Percentiles rank a stretch among this genome's conserved stretches.
phyloP scores from a whole-genome alignment of 2,113 vertebrate species.

The Neodon shergylaensis region DNA sequence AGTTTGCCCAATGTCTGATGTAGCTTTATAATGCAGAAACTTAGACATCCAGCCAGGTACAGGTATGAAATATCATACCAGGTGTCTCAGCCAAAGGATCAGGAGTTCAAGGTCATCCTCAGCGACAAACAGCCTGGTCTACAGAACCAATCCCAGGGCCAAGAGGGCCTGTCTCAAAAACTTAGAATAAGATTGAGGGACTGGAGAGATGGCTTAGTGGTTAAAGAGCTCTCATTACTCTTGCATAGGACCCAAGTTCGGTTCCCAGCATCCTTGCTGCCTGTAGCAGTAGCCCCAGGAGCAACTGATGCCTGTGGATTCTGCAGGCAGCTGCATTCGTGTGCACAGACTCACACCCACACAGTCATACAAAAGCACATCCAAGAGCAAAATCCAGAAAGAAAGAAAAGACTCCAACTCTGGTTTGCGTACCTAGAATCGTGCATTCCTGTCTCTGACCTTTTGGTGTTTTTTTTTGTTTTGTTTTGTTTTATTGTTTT shows the following conservation, averaged over 20 bases:
- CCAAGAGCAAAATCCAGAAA: background rate
- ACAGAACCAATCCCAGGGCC: background rate
- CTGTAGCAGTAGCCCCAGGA: too few species aligned
- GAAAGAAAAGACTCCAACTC: background rate
- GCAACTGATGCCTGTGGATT: background rate
- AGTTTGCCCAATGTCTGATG: background rate
- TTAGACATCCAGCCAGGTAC: background rate
- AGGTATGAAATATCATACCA: too few species aligned
- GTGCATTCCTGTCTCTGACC: background rate
- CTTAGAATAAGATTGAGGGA: background rate
- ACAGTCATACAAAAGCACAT: background rate
- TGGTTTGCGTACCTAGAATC: background rate
- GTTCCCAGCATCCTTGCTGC: background rate
- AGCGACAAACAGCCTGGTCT: background rate
- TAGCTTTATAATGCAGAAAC: constrained; percentile 24
- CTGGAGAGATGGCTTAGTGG: background rate
- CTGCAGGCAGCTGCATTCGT: fast-evolving
- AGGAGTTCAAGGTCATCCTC: background rate
- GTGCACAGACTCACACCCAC: background rate
- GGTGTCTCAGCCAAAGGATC: background rate
- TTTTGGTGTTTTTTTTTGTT: background rate
- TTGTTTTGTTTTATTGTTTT: background rate
- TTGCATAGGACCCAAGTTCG: too few species aligned
- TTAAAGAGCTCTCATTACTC: background rate
- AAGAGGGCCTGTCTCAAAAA: background rate